These are phyloP conservation scores for Melanotaenia boesemani DNA, from an alignment of 2,797 vertebrate species.

Conservation along the genomic window DNA sequence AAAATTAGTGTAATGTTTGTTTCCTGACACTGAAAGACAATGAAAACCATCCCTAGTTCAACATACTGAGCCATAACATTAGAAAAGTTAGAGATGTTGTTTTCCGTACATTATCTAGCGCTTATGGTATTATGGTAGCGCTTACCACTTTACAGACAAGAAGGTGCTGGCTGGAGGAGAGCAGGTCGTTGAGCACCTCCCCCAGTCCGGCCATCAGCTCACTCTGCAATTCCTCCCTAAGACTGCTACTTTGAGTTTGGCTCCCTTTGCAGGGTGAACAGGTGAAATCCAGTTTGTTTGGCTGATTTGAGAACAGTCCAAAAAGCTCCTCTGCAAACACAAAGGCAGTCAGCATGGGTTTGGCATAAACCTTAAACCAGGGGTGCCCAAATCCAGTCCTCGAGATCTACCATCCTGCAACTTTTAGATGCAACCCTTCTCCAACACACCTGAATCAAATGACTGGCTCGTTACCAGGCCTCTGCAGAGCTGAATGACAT, in stretches of 20 bases:
- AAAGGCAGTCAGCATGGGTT: neutral
- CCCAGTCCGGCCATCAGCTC: constrained; percentile 81
- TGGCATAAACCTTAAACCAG: neutral
- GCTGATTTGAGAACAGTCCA: constrained; percentile 83
- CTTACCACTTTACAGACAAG: constrained; percentile 84
- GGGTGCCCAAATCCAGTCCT: too few relatives aligned
- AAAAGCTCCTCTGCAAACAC: constrained; percentile 87
- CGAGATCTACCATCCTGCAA: too few relatives aligned
- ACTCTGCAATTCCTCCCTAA: constrained; percentile 84
- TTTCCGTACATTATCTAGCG: neutral
- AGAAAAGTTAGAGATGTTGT: neutral
- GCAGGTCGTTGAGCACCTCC: constrained; percentile 84
- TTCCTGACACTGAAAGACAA: constrained; percentile 81
- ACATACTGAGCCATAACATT: neutral
- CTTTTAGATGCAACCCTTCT: too few relatives aligned
- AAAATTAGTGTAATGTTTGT: constrained; percentile 44
- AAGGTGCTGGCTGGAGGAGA: constrained; percentile 78
- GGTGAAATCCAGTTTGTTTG: constrained; percentile 82
- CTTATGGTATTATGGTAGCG: too few relatives aligned
- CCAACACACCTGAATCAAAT: too few relatives aligned
- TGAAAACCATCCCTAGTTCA: neutral
- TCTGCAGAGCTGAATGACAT: too few relatives aligned
- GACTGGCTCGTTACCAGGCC: too few relatives aligned
- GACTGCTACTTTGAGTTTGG: constrained; percentile 60
- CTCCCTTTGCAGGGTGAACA: constrained; percentile 85